Evolutionary conservation across 2,113 vertebrate species (phyloP), one percentile per base, ranked within the genome.

Genomic region (Phyllostomus hastatus): DNA sequence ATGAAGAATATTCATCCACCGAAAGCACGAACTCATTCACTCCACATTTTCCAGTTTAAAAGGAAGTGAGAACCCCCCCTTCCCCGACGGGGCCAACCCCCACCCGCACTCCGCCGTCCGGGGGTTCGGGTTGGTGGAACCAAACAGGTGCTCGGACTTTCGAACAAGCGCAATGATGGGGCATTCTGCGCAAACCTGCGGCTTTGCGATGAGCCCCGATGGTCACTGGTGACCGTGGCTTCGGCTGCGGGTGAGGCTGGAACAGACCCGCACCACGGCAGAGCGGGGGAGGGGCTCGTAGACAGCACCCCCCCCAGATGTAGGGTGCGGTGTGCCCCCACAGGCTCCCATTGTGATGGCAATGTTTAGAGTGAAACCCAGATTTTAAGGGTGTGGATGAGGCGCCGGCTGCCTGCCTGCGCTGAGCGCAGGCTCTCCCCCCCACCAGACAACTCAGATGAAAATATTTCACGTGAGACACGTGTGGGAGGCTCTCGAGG

Each of bases 231-330:
- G 33, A 66, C 83, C 86, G 61, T 93, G 46, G 10, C 66, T 86
- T 85, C 95, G 95, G 64, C 75, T 38, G 6, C 91, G 95, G 97
- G 91, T 85, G 67, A 80, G 59, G 66, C n/a, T 95, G 54, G 41
- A 90, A 81, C 54, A 96, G 78, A 80, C 59, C 94, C 75, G 67
- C 79, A 76, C 24, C 59, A 78, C 59, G 83, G 52, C 79, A 88
- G 72, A 50, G 33, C 54, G 48, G 31, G 26, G 33, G 72, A 90
- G 69, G 43, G 95, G 75, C 57, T 70, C 93, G 93, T 31, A 94
- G 83, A 64, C 54, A 86, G 46, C 78, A 46, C 43, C 35, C 16
- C 83, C 91, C 86, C 95, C 31, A 33, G 73, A 69, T 41, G 35
- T 50, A 67, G 78, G 43, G 9, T 31, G 10, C 14, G 35, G n/a